Evolutionary conservation across 53 echinoderm and acorn worm genomes (phyloP).

Genomic region (Henricia sp.): DNA sequence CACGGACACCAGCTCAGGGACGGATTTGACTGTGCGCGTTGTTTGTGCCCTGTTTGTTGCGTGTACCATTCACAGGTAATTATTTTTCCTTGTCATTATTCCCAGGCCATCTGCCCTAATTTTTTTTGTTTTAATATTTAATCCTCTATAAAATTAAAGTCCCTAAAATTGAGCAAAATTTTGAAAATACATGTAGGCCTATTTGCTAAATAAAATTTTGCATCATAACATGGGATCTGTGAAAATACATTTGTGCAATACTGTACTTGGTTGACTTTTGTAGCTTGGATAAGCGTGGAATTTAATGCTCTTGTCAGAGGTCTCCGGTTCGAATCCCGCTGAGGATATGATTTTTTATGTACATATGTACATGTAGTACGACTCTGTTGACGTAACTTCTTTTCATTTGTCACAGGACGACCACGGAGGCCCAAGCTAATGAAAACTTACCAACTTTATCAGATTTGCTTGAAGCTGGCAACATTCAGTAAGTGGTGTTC

Average conservation of each 20-base stretch:
- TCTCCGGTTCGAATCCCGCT: neutral
- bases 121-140: neutral
- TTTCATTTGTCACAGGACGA: constrained; percentile 5
- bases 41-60: constrained; percentile 52
- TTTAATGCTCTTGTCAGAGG: too few relatives aligned
- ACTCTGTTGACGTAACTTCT: neutral
- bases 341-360: neutral
- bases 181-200: too few relatives aligned
- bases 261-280: too few relatives aligned
- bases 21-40: constrained; percentile 71
- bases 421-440: neutral
- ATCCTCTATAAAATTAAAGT: too few relatives aligned
- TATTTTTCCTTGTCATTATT: neutral
- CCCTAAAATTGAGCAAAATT: too few relatives aligned
- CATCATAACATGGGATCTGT: too few relatives aligned
- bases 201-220: too few relatives aligned
- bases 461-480: constrained; percentile 18
- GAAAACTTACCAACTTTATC: constrained; percentile 7
- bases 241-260: too few relatives aligned
- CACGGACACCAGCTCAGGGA: constrained; percentile 74
- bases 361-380: neutral
- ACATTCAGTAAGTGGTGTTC: constrained; percentile 51
- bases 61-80: constrained; percentile 36
- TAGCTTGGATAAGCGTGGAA: too few relatives aligned
- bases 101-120: neutral